These are phyloP conservation scores for Tinea pellionella DNA, from an alignment of 2,888 invertebrate species.

Conservation along the genomic window DNA sequence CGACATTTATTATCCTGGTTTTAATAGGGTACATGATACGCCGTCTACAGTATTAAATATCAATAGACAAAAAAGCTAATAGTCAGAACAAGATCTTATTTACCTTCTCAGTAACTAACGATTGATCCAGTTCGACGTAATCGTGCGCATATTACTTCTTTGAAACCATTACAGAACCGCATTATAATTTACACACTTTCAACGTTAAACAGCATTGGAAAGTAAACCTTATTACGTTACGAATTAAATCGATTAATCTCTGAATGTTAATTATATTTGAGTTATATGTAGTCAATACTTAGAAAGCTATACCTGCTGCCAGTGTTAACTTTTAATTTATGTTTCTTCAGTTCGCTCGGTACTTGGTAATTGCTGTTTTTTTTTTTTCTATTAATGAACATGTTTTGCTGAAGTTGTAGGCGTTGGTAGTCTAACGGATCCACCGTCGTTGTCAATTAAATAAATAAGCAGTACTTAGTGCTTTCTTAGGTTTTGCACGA, in stretches of 20 bases:
- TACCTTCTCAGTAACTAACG: background rate
- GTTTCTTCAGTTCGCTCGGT: background rate
- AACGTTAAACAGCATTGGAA: background rate
- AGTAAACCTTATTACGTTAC: background rate
- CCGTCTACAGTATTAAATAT: no score
- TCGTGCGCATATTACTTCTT: constrained; percentile 1
- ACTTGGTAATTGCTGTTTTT: background rate
- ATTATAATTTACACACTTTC: background rate
- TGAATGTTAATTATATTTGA: background rate
- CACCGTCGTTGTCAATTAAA: background rate
- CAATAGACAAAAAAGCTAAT: no score
- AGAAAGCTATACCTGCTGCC: background rate
- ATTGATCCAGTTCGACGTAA: constrained; percentile 3
- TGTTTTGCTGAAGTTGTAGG: background rate
- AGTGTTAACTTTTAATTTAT: background rate
- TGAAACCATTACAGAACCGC: background rate
- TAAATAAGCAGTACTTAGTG: no score
- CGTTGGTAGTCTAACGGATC: background rate
- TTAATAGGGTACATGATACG: no score
- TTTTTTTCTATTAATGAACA: background rate
- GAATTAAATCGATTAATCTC: background rate
- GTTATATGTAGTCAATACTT: background rate
- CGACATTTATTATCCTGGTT: no score
- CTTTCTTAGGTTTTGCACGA: no score
- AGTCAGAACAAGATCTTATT: background rate